A percentile compares a stretch with the other conserved stretches of the same genome.
phyloP scores from a whole-genome alignment of 2,113 vertebrate genomes.

The Coreoperca whiteheadi region DNA sequence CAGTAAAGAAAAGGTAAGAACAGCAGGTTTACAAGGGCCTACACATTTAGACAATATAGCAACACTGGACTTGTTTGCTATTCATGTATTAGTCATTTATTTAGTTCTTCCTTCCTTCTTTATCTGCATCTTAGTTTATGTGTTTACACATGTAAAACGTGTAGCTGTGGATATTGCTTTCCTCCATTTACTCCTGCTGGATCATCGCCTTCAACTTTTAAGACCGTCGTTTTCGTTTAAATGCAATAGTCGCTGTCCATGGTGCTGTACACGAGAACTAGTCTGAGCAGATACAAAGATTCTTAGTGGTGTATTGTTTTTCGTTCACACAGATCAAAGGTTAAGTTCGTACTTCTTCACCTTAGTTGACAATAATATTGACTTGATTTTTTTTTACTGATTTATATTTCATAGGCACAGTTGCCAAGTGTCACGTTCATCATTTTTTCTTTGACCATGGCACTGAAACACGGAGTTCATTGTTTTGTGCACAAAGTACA shows the following conservation, averaged over 20 bases:
- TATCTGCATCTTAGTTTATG: neutral
- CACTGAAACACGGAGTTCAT: too few species aligned
- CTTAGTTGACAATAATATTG: too few species aligned
- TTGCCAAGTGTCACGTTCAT: neutral
- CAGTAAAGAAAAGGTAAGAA: slow-evolving; percentile 40
- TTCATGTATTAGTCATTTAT: neutral
- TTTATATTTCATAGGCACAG: neutral
- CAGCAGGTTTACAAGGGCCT: neutral
- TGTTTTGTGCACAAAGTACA: too few species aligned
- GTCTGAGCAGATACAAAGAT: too few species aligned
- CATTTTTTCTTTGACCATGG: neutral
- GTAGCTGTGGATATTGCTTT: neutral
- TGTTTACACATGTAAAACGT: neutral
- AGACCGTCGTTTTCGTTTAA: neutral
- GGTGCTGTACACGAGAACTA: neutral
- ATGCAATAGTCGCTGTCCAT: neutral
- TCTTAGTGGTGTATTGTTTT: too few species aligned
- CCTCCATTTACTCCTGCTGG: neutral
- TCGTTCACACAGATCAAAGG: too few species aligned
- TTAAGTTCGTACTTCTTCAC: too few species aligned
- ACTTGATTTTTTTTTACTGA: too few species aligned
- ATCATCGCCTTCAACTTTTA: neutral
- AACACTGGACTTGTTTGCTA: neutral
- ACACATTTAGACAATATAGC: neutral
- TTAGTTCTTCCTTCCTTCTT: neutral